Conservation (phyloP, 2,113 vertebrate genomes). For the Muntiacus muntjak region DNA sequence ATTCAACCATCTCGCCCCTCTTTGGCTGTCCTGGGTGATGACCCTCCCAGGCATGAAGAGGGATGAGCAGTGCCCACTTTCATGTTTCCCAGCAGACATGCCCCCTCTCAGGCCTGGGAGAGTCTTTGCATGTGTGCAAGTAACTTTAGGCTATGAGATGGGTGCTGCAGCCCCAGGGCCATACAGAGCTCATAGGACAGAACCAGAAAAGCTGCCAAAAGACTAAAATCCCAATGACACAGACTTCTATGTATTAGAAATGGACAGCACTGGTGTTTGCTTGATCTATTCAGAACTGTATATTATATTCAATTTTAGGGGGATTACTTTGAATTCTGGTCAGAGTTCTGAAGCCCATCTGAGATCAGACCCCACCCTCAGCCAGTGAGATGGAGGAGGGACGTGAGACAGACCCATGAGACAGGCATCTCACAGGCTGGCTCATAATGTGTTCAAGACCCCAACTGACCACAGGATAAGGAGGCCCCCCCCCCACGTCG, state of each 20-base stretch:
- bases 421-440: not conserved
- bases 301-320: not conserved
- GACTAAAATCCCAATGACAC: not conserved
- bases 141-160: not conserved
- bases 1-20: not conserved
- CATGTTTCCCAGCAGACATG: not conserved
- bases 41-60: not conserved
- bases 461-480: not conserved
- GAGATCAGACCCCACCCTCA: not conserved
- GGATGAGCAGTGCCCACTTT: not conserved
- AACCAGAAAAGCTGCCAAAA: not conserved
- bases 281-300: not conserved
- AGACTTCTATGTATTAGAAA: not conserved
- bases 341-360: not conserved
- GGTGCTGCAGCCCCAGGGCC: not conserved
- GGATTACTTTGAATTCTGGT: not conserved
- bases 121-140: not conserved
- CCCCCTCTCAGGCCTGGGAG: not conserved
- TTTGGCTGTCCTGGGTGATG: not conserved
- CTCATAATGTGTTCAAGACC: not conserved
- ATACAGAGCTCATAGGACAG: not conserved
- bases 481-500: not conserved
- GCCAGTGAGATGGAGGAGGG: not conserved
- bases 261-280: not conserved
- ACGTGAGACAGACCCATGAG: accelerated